A percentile compares a stretch with the other conserved stretches of the same genome.
phyloP scores from a whole-genome alignment of 2,888 invertebrate genomes.

The Acleris emargana region DNA sequence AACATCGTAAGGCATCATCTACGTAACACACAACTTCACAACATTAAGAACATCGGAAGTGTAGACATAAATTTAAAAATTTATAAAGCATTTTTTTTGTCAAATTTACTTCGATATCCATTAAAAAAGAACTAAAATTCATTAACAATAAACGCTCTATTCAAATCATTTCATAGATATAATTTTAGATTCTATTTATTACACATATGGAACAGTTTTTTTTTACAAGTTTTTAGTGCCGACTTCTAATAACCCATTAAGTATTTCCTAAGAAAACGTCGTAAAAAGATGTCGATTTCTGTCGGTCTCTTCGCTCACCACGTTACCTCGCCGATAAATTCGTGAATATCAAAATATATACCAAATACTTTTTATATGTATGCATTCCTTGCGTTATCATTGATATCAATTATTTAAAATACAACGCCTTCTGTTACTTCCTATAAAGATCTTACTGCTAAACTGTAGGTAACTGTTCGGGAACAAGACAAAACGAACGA shows the following conservation, averaged over 20 bases:
- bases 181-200: constrained; percentile 64
- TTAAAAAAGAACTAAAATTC: constrained; percentile 36
- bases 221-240: constrained; percentile 70
- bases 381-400: constrained; percentile 53
- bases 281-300: constrained; percentile 54
- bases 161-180: constrained; percentile 61
- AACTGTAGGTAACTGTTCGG: constrained; percentile 55
- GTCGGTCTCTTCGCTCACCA: constrained; percentile 52
- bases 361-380: constrained; percentile 62
- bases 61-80: constrained; percentile 57
- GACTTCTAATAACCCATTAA: constrained; percentile 57
- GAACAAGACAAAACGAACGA: constrained; percentile 22
- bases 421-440: constrained; percentile 52
- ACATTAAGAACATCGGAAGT: constrained; percentile 56
- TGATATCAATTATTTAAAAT: constrained; percentile 64
- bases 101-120: constrained; percentile 34
- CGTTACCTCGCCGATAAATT: constrained; percentile 68
- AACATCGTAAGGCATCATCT: constrained; percentile 56
- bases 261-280: constrained; percentile 30
- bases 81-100: constrained; percentile 55
- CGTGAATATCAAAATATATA: constrained; percentile 80
- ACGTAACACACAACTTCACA: constrained; percentile 59
- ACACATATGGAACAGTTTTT: constrained; percentile 55
- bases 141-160: constrained; percentile 68
- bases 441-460: constrained; percentile 60